Evolutionary conservation across 2,888 invertebrate species (phyloP), one percentile per base, ranked within the genome.

Genomic region (Ischnus inquisitorius): DNA sequence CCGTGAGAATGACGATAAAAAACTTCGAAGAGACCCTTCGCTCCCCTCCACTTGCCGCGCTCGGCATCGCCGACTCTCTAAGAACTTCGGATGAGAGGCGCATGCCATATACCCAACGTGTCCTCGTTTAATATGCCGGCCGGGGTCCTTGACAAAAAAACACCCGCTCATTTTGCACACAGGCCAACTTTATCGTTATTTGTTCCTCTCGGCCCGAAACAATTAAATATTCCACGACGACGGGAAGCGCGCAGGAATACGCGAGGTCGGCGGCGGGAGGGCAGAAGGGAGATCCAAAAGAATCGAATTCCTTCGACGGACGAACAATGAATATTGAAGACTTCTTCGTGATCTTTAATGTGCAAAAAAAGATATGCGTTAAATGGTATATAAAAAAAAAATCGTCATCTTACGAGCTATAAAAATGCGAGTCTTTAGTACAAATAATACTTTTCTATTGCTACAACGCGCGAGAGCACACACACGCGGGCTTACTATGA

Each of bases 1-100:
- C 86, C 89, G 88, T 88, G 88, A 88, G 87, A 89, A 90, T 88
- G 89, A 90, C 65, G 82, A 85, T 72, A 86, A 87, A 87, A 85
- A 86, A 85, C 68, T 57, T 82, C 64, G 34, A 57, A 67, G 19
- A 83, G 79, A 65, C 81, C 80, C 83, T 72, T 80, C 65, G 10
- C 48, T 62, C 75, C 76, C 67, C 67, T 41, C 34, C 57, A 43
- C 72, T 68, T 34, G 62, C 72, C 67, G 67, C 79, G 78, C 72
- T 75, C 57, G 43, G 25, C 51, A 54, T 39, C 25, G 54, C 79
- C 19, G 25, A 14, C 25, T 43, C 69, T 67, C 71, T 57, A 77
- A 76, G 80, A 76, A 54, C 71, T 25, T 76, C 83, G 75, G 28
- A 25, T 25, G 57, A 57, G 54, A 22, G 25, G 75, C 79, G 79